These are phyloP conservation scores for Cloeon dipterum DNA, from an alignment of 2,888 invertebrate species.

Conservation along the genomic window DNA sequence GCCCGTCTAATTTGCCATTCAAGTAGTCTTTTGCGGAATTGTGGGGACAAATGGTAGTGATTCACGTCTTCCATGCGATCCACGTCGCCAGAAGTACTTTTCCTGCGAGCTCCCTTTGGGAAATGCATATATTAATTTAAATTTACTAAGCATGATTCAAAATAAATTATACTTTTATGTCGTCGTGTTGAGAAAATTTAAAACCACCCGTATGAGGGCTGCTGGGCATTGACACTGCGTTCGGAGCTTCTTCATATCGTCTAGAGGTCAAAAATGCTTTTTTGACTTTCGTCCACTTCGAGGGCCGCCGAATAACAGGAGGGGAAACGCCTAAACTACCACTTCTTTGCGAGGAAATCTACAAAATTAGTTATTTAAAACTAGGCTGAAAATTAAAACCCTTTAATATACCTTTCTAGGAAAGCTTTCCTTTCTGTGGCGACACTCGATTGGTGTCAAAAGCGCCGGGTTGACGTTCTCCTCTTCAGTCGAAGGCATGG, in stretches of 20 bases:
- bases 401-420: too few species aligned
- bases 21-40: slow-evolving; percentile 22
- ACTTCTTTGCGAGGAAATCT: too few species aligned
- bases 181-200: slow-evolving; percentile 13
- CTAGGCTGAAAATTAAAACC: too few species aligned
- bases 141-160: too few species aligned
- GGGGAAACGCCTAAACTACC: slow-evolving; percentile 13
- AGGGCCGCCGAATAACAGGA: slow-evolving; percentile 24
- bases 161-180: too few species aligned
- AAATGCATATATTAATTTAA: too few species aligned
- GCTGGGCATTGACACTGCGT: slow-evolving; percentile 32
- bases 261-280: slow-evolving; percentile 36
- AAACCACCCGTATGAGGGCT: too few species aligned
- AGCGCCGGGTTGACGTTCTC: too few species aligned
- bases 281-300: slow-evolving; percentile 53
- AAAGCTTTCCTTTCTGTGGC: too few species aligned
- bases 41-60: slow-evolving; percentile 8
- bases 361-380: too few species aligned
- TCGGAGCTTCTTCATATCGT: slow-evolving; percentile 5
- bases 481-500: slow-evolving; percentile 35
- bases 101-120: too few species aligned
- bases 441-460: too few species aligned
- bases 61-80: slow-evolving; percentile 7
- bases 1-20: slow-evolving; percentile 39
- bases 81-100: slow-evolving; percentile 2